These are phyloP conservation scores for Eurystomus glaucurus DNA, from an alignment of 2,797 vertebrate species.

Conservation along the genomic window DNA sequence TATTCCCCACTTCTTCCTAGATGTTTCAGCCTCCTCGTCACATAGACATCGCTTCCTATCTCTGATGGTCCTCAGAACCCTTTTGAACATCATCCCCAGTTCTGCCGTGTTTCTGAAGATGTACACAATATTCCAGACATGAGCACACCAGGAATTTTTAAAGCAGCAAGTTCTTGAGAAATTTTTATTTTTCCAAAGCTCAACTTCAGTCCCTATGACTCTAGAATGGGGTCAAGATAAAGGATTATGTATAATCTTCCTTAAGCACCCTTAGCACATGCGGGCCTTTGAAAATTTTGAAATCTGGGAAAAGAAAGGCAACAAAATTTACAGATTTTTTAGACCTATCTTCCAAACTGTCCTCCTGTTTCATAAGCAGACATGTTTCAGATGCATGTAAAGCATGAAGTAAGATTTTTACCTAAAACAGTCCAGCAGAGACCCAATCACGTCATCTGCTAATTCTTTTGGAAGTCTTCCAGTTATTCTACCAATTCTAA, in stretches of 20 bases:
- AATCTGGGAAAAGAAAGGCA: background rate
- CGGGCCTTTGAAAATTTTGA: background rate
- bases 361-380: background rate
- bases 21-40: background rate
- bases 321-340: background rate
- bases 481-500: constrained; percentile 94
- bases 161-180: background rate
- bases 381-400: background rate
- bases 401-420: constrained; percentile 53
- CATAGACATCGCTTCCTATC: background rate
- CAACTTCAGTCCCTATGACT: background rate
- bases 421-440: constrained; percentile 96
- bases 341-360: background rate
- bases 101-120: background rate
- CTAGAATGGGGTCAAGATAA: background rate
- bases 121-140: background rate
- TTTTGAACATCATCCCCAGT: background rate
- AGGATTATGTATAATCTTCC: background rate
- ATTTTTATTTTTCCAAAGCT: background rate
- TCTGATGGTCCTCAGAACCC: background rate
- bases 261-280: background rate
- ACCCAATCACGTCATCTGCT: constrained; percentile 96
- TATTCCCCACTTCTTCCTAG: background rate
- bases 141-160: background rate
- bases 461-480: constrained; percentile 94